phyloP scores from a whole-genome alignment of 2,888 invertebrate genomes.

The Tillus elongatus region DNA sequence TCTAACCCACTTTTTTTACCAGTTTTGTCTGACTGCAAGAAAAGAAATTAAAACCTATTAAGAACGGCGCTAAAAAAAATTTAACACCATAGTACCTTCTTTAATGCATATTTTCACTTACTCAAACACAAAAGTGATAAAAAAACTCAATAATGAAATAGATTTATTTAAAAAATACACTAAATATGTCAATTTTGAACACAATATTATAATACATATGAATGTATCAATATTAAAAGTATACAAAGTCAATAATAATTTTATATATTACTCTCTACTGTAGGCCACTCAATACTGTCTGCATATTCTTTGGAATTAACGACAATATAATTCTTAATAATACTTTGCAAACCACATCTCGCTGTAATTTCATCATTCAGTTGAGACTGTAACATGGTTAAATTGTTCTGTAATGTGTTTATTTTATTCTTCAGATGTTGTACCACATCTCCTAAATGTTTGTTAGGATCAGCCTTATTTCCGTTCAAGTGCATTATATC shows the following conservation, averaged over 20 bases:
- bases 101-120: too few species aligned
- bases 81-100: too few species aligned
- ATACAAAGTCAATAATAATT: conserved; percentile 1
- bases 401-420: conserved; percentile 36
- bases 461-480: conserved; percentile 27
- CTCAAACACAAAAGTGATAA: too few species aligned
- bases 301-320: conserved; percentile 33
- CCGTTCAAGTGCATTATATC: conserved; percentile 24
- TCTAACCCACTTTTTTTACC: too few species aligned
- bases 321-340: conserved; percentile 29
- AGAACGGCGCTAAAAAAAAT: too few species aligned
- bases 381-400: conserved; percentile 34
- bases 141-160: too few species aligned
- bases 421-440: conserved; percentile 30
- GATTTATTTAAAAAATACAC: too few species aligned
- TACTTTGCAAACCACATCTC: conserved; percentile 33
- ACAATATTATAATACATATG: too few species aligned
- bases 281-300: conserved; percentile 37
- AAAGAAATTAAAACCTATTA: too few species aligned
- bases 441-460: conserved; percentile 25
- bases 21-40: too few species aligned
- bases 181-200: too few species aligned
- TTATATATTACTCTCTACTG: conserved; percentile 19
- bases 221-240: too few species aligned
- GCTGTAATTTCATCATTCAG: conserved; percentile 38